Conservation (phyloP, 2,888 invertebrate species). For the Cephonodes hylas region DNA sequence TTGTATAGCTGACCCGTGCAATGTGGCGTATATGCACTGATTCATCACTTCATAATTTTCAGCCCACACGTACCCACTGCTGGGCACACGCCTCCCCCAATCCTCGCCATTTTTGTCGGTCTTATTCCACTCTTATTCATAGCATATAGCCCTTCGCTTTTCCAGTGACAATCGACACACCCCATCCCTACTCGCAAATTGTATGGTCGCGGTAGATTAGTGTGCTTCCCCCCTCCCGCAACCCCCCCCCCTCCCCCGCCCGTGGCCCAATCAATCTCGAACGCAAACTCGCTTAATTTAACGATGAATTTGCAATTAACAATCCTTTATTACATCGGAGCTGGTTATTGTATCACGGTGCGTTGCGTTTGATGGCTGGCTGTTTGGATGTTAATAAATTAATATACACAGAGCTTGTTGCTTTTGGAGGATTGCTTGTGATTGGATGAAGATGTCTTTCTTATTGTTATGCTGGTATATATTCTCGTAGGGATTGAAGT, state of each 20-base stretch:
- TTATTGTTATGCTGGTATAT: too few species aligned
- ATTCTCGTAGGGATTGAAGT: too few species aligned
- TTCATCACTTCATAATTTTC: too few species aligned
- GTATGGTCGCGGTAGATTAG: constrained; percentile 56
- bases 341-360: constrained; percentile 34
- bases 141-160: too few species aligned
- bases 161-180: constrained; percentile 21
- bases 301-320: constrained; percentile 64
- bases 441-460: neutral
- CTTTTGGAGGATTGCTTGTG: neutral
- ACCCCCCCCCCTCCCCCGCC: constrained; percentile 31
- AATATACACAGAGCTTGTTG: too few species aligned
- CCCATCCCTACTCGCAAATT: constrained; percentile 47
- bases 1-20: too few species aligned
- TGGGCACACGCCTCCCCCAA: too few species aligned
- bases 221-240: constrained; percentile 24
- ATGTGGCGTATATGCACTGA: neutral
- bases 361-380: constrained; percentile 18
- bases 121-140: too few species aligned
- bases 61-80: too few species aligned
- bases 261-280: constrained; percentile 66
- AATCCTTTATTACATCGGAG: constrained; percentile 58
- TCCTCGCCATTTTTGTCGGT: too few species aligned
- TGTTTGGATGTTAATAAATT: neutral
- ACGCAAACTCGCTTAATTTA: constrained; percentile 65